These are phyloP conservation scores for Noctua fimbriata DNA, from an alignment of 2,888 invertebrate genomes.

Conservation along the genomic window DNA sequence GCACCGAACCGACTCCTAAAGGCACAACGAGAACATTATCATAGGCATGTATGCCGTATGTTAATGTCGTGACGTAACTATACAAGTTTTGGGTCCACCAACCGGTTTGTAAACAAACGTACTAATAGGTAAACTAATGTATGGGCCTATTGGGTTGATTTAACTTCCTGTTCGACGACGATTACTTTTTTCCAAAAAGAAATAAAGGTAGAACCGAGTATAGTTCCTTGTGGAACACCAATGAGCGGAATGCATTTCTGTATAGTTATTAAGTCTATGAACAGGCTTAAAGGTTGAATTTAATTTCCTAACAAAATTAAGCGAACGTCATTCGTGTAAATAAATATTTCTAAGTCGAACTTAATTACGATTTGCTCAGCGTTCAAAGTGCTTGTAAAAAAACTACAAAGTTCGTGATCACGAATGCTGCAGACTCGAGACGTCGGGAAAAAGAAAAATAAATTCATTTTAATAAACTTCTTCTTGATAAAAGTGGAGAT, in stretches of 20 bases:
- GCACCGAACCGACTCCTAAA: slow-evolving; percentile 44
- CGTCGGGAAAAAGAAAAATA: slow-evolving; percentile 36
- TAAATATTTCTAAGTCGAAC: slow-evolving; percentile 34
- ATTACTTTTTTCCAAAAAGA: slow-evolving; percentile 3
- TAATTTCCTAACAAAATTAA: slow-evolving; percentile 24
- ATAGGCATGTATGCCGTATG: slow-evolving; percentile 66
- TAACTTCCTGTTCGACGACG: slow-evolving; percentile 30
- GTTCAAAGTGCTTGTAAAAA: slow-evolving; percentile 41
- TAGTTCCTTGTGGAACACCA: slow-evolving; percentile 11
- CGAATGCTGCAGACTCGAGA: slow-evolving; percentile 51
- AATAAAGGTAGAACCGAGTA: slow-evolving; percentile 10
- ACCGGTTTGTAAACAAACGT: slow-evolving; percentile 74
- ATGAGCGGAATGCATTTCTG: background rate
- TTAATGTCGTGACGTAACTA: slow-evolving; percentile 71
- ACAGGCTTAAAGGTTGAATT: background rate
- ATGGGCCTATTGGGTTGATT: slow-evolving; percentile 32
- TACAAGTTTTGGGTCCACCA: slow-evolving; percentile 70
- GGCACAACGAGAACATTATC: slow-evolving; percentile 51
- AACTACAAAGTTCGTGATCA: slow-evolving; percentile 49
- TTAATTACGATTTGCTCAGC: slow-evolving; percentile 40
- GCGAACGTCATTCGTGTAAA: slow-evolving; percentile 14
- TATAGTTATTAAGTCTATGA: background rate
- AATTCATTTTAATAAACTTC: slow-evolving; percentile 52
- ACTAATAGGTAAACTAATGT: slow-evolving; percentile 38
- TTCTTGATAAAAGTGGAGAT: slow-evolving; percentile 39